These are phyloP conservation scores for Epinephelus coioides DNA, from an alignment of 2,797 vertebrate species.

Conservation along the genomic window DNA sequence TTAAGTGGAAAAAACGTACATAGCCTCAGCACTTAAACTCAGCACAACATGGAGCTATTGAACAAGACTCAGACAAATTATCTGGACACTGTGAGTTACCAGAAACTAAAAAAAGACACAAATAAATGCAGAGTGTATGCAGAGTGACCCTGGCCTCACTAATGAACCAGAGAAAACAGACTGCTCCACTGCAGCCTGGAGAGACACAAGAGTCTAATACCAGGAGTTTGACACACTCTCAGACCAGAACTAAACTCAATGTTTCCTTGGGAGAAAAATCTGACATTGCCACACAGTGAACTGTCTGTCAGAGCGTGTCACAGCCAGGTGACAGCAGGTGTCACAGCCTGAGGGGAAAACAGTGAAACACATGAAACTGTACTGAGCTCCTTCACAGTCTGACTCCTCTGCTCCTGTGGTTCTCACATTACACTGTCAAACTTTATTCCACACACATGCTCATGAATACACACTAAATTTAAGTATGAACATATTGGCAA, in stretches of 20 bases:
- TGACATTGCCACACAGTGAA: neutral
- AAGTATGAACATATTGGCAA: neutral
- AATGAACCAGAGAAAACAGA: neutral
- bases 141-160: neutral
- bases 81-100: no score
- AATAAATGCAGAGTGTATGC: neutral
- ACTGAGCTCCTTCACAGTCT: neutral
- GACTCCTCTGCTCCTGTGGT: neutral
- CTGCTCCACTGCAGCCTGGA: neutral
- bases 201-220: neutral
- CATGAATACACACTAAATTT: no score
- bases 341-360: neutral
- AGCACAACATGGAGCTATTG: no score
- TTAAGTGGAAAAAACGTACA: no score
- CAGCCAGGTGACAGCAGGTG: neutral
- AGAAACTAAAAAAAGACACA: neutral
- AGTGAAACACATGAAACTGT: neutral
- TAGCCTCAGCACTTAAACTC: no score
- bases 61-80: neutral
- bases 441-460: no score
- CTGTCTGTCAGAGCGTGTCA: neutral
- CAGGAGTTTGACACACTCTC: neutral
- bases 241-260: neutral
- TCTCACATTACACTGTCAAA: no score
- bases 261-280: neutral